Evolutionary conservation across 2,888 invertebrate species (phyloP).

Genomic region (Bibio marci): DNA sequence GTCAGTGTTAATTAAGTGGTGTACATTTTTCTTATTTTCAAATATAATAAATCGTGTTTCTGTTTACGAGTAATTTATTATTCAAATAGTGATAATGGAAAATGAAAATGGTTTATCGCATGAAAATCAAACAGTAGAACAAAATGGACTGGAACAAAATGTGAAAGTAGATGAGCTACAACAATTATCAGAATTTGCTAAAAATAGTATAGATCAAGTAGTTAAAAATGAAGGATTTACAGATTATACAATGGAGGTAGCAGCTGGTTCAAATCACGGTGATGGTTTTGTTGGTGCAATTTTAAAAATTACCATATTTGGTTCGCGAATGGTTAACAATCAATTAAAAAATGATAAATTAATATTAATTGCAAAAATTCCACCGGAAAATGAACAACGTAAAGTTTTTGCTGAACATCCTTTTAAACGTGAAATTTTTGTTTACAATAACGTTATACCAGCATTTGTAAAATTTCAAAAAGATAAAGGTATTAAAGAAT

Average conservation of each 20-base stretch:
- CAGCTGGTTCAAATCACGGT: conserved; percentile 4
- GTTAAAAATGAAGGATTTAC: conserved; percentile 4
- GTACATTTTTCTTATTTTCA: no score
- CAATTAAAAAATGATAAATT: background rate
- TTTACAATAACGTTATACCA: conserved; percentile 3
- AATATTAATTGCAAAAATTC: conserved; percentile 1
- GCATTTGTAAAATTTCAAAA: conserved; percentile 2
- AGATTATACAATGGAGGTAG: background rate
- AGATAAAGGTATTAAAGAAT: conserved; percentile 1
- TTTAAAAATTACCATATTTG: background rate
- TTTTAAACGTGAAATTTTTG: conserved; percentile 3
- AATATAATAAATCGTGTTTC: no score
- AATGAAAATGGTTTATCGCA: no score
- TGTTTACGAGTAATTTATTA: no score
- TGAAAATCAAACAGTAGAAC: no score
- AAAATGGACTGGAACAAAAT: no score
- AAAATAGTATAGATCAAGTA: no score
- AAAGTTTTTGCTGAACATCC: background rate
- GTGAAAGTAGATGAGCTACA: no score
- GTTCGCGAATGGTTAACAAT: background rate
- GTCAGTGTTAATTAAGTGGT: no score
- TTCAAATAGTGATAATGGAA: no score
- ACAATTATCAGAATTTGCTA: no score
- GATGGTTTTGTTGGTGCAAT: conserved; percentile 5
- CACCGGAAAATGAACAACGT: conserved; percentile 2